phyloP scores from a whole-genome alignment of 64 coral and sea anemone species.

The Trachythela sp. region DNA sequence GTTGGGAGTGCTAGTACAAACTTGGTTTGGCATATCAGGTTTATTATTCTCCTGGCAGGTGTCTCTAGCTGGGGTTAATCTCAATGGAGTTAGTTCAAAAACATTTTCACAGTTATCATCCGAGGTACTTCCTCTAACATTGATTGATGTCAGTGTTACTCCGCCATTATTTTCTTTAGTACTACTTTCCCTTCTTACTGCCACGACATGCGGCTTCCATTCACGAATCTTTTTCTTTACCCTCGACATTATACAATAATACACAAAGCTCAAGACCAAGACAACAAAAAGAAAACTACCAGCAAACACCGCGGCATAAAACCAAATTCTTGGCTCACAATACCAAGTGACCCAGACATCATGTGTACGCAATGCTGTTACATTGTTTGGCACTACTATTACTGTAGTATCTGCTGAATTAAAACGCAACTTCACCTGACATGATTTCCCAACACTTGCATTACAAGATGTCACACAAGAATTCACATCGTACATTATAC shows the following conservation, averaged over 20 bases:
- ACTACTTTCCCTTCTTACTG: neutral
- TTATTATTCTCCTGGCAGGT: neutral
- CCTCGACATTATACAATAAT: neutral
- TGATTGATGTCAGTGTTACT: neutral
- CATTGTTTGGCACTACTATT: neutral
- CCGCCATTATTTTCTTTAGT: neutral
- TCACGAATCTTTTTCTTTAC: neutral
- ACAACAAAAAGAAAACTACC: neutral
- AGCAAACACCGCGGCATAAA: neutral
- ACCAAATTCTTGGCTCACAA: constrained; percentile 14
- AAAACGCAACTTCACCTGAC: neutral
- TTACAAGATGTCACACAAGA: neutral
- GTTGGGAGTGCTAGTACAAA: neutral
- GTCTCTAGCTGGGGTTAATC: neutral
- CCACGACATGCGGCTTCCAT: neutral
- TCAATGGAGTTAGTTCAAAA: neutral
- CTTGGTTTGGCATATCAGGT: neutral
- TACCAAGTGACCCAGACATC: constrained; percentile 13
- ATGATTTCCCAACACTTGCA: neutral
- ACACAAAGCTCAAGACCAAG: neutral
- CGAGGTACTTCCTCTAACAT: neutral
- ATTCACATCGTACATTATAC: neutral
- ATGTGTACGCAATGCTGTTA: neutral
- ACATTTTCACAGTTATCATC: neutral
- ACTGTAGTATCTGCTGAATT: neutral